Conservation (phyloP, 1,140 invertebrate genomes). For the Dinoponera quadriceps region DNA sequence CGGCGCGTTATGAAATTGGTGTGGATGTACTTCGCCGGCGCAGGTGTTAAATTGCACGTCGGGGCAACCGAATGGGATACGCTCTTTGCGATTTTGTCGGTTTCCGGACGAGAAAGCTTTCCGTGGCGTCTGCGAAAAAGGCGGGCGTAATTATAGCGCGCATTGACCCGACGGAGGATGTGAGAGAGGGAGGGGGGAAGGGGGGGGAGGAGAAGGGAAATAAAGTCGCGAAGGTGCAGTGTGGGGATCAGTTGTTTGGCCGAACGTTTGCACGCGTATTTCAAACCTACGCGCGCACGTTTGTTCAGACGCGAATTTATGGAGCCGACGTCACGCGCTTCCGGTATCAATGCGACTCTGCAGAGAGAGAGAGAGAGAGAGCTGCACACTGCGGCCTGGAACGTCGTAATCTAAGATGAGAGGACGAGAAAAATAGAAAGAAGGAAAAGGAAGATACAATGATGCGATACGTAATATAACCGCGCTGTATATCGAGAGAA, state of each 20-base stretch:
- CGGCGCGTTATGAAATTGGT: conserved; percentile 40
- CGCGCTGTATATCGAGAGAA: no score
- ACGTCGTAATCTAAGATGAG: no score
- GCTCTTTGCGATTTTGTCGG: not conserved
- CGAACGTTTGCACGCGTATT: conserved; percentile 17
- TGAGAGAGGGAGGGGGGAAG: no score
- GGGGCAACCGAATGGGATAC: not conserved
- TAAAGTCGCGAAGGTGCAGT: conserved; percentile 14
- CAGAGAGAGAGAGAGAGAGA: no score
- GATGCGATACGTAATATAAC: no score
- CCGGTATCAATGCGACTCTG: no score
- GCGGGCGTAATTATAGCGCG: conserved; percentile 32
- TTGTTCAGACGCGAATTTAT: not conserved
- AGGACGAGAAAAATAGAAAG: no score
- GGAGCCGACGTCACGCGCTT: not conserved
- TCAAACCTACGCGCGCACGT: not conserved
- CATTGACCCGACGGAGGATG: conserved; percentile 7
- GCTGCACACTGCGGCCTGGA: no score
- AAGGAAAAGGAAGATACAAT: no score
- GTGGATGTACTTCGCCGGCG: conserved; percentile 15
- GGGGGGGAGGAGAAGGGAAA: not conserved
- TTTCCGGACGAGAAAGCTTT: conserved; percentile 24
- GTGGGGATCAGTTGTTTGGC: not conserved
- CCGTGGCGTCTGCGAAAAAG: conserved; percentile 18
- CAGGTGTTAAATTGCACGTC: conserved; percentile 17